Evolutionary conservation across 2,113 vertebrate species (phyloP), one percentile per base, ranked within the genome.

Genomic region (Gallinago paraguaiae): DNA sequence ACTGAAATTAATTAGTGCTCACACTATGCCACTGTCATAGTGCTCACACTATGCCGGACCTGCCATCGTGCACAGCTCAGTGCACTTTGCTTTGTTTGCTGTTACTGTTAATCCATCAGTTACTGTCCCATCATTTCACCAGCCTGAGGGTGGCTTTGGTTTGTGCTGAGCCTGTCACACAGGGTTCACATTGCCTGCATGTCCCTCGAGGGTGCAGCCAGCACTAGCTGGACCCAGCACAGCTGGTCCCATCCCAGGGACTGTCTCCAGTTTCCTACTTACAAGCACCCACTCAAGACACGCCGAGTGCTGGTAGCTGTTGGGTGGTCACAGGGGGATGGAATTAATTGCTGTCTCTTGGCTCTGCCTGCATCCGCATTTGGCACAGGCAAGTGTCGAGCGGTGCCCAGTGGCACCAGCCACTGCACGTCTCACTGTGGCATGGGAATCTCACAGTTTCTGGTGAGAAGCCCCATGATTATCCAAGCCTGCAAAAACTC

Each of bases 371-470:
- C 17, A 33, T 25, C 61, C 4, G 0, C 2, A 0, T 48, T 30
- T 18, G 48, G 57, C 39, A 27, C 48, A 46, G 60, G 22, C 1
- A 2, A 31, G 70, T 6, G 11, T 30, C 31, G 1, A 6, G 9
- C 35, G 61, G 39, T 1, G 1, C 23, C 17, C 41, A 20, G 78
- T n/a, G 69, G n/a, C 69, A 79, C 12, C 61, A 63, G 24, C 13
- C 61, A 4, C 43, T 65, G 74, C 48, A 13, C 16, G 54, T 27
- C 0, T 0, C 10, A 6, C 43, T 33, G 37, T 0, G 0, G 2
- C 1, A 3, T 8, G 56, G 79, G 51, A 82, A 87, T 63, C 65
- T n/a, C 57, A 13, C 15, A 11, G 22, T 41, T 63, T 51, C 43
- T 69, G 41, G 2, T 85, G 74, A 74, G 74, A 93, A 17, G 31